Conservation (phyloP, 1,140 invertebrate species). For the Papilio helenus region DNA sequence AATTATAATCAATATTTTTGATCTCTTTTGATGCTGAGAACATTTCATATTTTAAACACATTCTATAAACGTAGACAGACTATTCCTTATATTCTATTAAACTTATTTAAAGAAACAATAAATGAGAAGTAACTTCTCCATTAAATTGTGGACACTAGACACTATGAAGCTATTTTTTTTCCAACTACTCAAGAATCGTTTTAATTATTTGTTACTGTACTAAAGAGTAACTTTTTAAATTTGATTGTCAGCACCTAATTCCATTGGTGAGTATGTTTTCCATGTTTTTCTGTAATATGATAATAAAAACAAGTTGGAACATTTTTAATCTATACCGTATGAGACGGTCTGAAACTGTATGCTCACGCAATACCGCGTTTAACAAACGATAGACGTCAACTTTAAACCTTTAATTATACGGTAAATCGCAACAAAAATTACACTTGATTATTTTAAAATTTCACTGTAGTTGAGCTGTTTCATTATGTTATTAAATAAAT, state of each 20-base stretch:
- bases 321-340: background rate
- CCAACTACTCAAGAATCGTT: too few species aligned
- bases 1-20: slow-evolving; percentile 16
- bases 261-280: background rate
- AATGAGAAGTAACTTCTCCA: too few species aligned
- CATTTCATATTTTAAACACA: background rate
- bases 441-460: slow-evolving; percentile 18
- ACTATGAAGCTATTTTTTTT: too few species aligned
- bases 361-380: slow-evolving; percentile 25
- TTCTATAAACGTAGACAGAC: too few species aligned
- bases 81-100: too few species aligned
- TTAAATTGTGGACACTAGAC: too few species aligned
- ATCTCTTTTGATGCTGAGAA: slow-evolving; percentile 7
- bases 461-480: slow-evolving; percentile 10
- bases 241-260: background rate
- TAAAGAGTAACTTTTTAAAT: too few species aligned
- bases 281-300: background rate
- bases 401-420: slow-evolving; percentile 25
- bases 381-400: background rate
- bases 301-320: background rate
- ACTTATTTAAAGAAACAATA: too few species aligned
- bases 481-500: slow-evolving; percentile 10
- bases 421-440: slow-evolving; percentile 12
- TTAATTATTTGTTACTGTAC: too few species aligned
- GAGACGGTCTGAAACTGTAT: slow-evolving; percentile 9